Evolutionary conservation across 2,888 invertebrate genomes (phyloP).

Genomic region (Melitaea athalia): DNA sequence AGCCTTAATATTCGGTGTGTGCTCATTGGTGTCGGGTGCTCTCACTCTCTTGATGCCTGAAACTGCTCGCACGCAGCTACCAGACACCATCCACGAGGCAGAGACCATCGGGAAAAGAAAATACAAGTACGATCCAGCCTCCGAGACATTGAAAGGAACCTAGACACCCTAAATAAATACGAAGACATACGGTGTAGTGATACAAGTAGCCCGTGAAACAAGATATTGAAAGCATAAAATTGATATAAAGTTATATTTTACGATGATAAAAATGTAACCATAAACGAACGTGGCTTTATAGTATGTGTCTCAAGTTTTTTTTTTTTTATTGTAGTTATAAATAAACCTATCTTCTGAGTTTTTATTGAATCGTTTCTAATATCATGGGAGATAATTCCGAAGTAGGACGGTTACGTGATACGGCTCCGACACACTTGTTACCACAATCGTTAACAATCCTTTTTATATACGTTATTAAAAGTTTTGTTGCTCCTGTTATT

Average conservation of each 20-base stretch:
- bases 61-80: constrained; percentile 72
- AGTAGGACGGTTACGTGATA: neutral
- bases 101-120: constrained; percentile 59
- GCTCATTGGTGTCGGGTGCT: constrained; percentile 69
- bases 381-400: neutral
- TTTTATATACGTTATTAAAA: neutral
- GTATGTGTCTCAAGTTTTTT: neutral
- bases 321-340: neutral
- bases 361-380: constrained; percentile 5
- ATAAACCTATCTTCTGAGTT: constrained; percentile 6
- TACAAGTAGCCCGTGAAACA: too few species aligned
- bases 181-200: too few species aligned
- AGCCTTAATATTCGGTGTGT: constrained; percentile 73
- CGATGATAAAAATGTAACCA: constrained; percentile 1
- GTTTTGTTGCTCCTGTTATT: neutral
- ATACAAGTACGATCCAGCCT: constrained; percentile 17
- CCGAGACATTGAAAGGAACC: constrained; percentile 36
- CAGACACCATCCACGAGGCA: constrained; percentile 77
- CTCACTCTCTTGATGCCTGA: constrained; percentile 78
- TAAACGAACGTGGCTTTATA: constrained; percentile 2
- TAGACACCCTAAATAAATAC: neutral
- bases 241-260: neutral
- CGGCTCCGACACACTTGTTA: neutral
- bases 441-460: neutral
- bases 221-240: neutral